phyloP scores from a whole-genome alignment of 2,113 vertebrate genomes.

The Cettia cetti region DNA sequence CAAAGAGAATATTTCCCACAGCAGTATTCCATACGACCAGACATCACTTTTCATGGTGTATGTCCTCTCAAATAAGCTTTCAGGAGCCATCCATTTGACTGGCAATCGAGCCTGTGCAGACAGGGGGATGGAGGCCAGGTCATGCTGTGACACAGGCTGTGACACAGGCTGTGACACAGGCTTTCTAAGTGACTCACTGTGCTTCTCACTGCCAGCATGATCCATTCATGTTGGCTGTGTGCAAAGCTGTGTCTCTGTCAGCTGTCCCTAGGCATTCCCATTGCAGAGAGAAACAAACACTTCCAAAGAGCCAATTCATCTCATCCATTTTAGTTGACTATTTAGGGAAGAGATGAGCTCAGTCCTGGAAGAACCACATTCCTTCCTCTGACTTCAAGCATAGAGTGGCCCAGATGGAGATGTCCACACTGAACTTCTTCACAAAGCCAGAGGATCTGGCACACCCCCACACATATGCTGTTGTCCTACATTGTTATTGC shows the following conservation, averaged over 20 bases:
- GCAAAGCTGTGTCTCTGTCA: background rate
- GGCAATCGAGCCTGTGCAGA: slow-evolving; percentile 87
- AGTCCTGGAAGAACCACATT: background rate
- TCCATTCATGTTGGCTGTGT: background rate
- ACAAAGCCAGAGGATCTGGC: background rate
- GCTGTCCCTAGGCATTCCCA: background rate
- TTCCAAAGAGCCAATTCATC: background rate
- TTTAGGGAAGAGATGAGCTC: background rate
- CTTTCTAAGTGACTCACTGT: background rate
- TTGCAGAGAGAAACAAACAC: background rate
- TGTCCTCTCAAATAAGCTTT: slow-evolving; percentile 90
- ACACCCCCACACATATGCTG: background rate
- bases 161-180: background rate
- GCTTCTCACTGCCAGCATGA: background rate
- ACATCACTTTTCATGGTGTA: slow-evolving; percentile 96
- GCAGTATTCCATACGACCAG: slow-evolving; percentile 94
- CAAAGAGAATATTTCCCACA: slow-evolving; percentile 98
- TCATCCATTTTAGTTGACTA: background rate
- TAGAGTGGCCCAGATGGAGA: background rate
- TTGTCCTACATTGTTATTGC: background rate
- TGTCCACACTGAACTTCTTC: background rate
- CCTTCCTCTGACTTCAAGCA: background rate
- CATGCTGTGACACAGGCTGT: background rate
- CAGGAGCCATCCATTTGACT: slow-evolving; percentile 98
- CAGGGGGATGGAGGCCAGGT: background rate